These are phyloP conservation scores for Grapholita molesta DNA, from an alignment of 1,140 invertebrate genomes.

Conservation along the genomic window DNA sequence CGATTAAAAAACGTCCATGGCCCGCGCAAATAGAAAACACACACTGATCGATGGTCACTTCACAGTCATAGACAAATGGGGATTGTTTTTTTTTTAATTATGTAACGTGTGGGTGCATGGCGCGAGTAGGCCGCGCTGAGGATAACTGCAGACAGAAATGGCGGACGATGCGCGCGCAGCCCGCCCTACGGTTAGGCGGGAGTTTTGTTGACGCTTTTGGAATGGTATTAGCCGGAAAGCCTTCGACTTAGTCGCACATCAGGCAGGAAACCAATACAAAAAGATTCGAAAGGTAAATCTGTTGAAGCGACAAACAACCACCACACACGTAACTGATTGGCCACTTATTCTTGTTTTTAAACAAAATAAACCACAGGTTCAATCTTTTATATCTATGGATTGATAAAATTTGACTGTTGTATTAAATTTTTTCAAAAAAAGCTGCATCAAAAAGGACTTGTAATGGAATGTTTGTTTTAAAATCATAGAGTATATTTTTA, in stretches of 20 bases:
- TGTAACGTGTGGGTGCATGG: slow-evolving; percentile 61
- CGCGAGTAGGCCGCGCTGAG: slow-evolving; percentile 53
- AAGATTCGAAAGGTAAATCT: too few species aligned
- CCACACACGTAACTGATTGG: too few species aligned
- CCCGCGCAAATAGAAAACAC: neutral
- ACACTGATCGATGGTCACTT: slow-evolving; percentile 4
- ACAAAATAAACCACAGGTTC: too few species aligned
- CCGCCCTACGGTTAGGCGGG: slow-evolving; percentile 53
- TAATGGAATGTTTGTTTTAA: too few species aligned
- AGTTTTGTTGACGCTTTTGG: slow-evolving; percentile 16
- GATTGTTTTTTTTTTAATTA: slow-evolving; percentile 47
- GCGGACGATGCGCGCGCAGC: slow-evolving; percentile 66
- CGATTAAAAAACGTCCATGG: slow-evolving; percentile 7
- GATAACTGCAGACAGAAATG: slow-evolving; percentile 70
- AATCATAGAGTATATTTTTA: too few species aligned
- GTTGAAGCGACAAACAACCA: too few species aligned
- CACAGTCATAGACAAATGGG: slow-evolving; percentile 13
- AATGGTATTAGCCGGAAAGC: neutral
- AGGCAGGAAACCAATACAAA: too few species aligned
- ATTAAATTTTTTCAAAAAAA: too few species aligned
- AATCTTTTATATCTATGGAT: too few species aligned
- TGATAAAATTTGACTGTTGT: too few species aligned
- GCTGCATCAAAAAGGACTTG: too few species aligned
- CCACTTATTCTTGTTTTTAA: too few species aligned
- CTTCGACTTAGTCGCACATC: neutral